These are phyloP conservation scores for Aptenodytes forsteri DNA, from an alignment of 2,113 vertebrate genomes.

Conservation along the genomic window DNA sequence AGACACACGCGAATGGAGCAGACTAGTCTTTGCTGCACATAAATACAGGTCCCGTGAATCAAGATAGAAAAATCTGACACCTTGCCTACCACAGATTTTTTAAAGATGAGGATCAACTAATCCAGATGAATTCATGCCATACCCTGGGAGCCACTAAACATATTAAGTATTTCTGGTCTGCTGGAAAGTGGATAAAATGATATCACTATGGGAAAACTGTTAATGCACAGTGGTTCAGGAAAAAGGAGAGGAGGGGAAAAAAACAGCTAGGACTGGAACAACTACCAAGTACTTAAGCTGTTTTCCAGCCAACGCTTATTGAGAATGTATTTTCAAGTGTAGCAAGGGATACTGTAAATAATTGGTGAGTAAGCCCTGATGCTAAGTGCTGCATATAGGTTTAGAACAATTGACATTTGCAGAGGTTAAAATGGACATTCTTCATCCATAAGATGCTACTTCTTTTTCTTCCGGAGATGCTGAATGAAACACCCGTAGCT, in stretches of 20 bases:
- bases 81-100: background rate
- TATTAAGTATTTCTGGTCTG: background rate
- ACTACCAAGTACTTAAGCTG: background rate
- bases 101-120: background rate
- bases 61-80: background rate
- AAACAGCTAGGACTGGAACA: background rate
- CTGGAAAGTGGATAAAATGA: background rate
- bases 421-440: slow-evolving; percentile 42
- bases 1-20: background rate
- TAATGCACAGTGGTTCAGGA: background rate
- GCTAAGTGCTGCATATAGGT: slow-evolving; percentile 8
- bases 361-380: background rate
- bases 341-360: slow-evolving; percentile 3
- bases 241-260: background rate
- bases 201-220: background rate
- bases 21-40: background rate
- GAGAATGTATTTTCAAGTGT: slow-evolving; percentile 18
- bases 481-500: background rate
- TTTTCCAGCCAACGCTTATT: background rate
- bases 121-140: background rate
- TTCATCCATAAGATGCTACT: slow-evolving; percentile 42
- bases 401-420: slow-evolving; percentile 38
- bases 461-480: background rate
- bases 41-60: background rate
- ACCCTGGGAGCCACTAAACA: background rate